Conservation (phyloP, 2,113 vertebrate genomes). For the Indicator maculatus region DNA sequence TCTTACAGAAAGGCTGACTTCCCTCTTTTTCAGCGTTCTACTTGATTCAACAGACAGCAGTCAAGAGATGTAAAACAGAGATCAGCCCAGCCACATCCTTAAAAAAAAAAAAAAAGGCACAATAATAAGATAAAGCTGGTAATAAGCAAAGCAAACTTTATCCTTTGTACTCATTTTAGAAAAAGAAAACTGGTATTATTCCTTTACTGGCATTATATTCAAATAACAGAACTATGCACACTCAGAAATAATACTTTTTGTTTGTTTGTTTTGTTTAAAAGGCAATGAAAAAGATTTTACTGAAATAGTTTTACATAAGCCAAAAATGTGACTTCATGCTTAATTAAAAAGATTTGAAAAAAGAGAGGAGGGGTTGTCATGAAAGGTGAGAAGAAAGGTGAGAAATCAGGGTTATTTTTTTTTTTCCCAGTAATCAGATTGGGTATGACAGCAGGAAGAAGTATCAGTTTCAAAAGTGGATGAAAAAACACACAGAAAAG, state of each 20-base stretch:
- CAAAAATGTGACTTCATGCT: background rate
- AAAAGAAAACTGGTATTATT: background rate
- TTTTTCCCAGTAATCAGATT: background rate
- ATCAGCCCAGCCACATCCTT: background rate
- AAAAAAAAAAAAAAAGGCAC: background rate
- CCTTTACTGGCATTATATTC: background rate
- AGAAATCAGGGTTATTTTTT: background rate
- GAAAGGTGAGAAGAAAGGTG: background rate
- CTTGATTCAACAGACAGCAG: background rate
- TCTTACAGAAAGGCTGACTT: background rate
- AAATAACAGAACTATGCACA: background rate
- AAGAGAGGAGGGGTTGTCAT: rapidly evolving
- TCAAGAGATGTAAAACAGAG: background rate
- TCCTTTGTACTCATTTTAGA: background rate
- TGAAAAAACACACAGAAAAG: background rate
- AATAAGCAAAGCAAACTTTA: background rate
- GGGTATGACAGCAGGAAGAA: background rate
- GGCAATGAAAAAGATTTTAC: background rate
- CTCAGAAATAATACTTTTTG: background rate
- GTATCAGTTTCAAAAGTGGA: background rate
- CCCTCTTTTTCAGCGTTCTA: background rate
- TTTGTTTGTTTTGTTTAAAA: background rate
- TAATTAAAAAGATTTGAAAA: background rate
- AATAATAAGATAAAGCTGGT: background rate
- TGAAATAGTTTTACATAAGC: background rate